These are phyloP conservation scores for Pteria penguin DNA, from an alignment of 2,888 invertebrate species.

Conservation along the genomic window DNA sequence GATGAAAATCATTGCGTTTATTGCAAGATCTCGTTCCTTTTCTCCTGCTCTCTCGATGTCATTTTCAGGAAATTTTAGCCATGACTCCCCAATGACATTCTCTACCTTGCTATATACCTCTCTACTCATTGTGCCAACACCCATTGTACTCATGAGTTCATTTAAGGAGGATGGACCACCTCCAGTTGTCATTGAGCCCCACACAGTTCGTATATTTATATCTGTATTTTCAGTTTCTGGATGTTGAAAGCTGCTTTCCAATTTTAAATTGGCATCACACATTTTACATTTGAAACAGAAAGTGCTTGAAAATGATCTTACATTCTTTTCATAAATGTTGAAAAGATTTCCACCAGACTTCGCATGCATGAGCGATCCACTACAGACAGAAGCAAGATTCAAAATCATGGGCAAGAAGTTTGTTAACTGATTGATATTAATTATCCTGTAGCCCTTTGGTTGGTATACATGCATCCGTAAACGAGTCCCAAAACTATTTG, in stretches of 20 bases:
- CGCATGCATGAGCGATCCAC: too few species aligned
- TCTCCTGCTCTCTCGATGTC: constrained; percentile 10
- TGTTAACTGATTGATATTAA: background rate
- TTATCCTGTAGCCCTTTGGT: background rate
- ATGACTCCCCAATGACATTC: constrained; percentile 18
- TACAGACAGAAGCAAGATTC: background rate
- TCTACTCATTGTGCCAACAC: constrained; percentile 2
- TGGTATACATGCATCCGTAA: background rate
- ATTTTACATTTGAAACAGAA: background rate
- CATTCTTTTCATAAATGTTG: background rate
- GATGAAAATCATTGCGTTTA: constrained; percentile 34
- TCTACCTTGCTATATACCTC: constrained; percentile 18
- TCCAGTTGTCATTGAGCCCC: constrained; percentile 29
- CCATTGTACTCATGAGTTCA: constrained; percentile 27
- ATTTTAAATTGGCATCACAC: background rate
- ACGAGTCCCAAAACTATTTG: background rate
- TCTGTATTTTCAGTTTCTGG: constrained; percentile 1
- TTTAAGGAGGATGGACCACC: constrained; percentile 22
- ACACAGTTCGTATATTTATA: constrained; percentile 32
- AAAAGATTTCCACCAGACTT: background rate
- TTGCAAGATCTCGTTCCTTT: constrained; percentile 44
- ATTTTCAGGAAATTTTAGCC: background rate
- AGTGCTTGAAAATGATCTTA: background rate
- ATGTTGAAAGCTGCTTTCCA: background rate
- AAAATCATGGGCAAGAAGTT: background rate